phyloP scores from a whole-genome alignment of 2,888 invertebrate species.

The Melinopterus prodromus region DNA sequence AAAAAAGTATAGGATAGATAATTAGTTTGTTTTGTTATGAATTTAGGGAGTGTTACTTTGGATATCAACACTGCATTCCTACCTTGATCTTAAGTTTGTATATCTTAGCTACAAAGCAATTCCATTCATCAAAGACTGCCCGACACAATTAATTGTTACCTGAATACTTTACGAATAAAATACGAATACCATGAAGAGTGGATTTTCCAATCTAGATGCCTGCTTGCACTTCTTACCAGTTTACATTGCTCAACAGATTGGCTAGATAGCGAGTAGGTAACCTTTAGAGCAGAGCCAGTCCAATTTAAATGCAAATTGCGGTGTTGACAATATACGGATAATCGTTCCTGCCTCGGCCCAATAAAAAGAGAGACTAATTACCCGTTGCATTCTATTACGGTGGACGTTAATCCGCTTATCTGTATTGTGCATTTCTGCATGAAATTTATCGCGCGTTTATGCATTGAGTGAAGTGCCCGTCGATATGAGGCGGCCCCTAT shows the following conservation, averaged over 20 bases:
- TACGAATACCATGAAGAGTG: neutral
- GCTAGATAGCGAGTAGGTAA: constrained; percentile 4
- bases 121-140: neutral
- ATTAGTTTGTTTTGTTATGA: too few species aligned
- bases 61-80: too few species aligned
- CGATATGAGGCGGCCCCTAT: neutral
- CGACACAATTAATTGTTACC: neutral
- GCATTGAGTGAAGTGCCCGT: neutral
- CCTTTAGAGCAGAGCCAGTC: neutral
- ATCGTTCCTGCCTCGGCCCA: neutral
- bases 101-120: too few species aligned
- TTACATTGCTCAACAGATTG: neutral
- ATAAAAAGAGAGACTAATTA: neutral
- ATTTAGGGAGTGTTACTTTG: too few species aligned
- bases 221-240: neutral
- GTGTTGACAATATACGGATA: constrained; percentile 4
- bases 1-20: too few species aligned
- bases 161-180: neutral
- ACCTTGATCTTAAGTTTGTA: too few species aligned
- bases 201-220: neutral
- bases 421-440: neutral
- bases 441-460: neutral
- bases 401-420: constrained; percentile 4
- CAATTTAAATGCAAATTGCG: neutral
- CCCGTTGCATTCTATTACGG: neutral